Evolutionary conservation across 2,797 vertebrate species (phyloP).

Genomic region (Scarus forsteni): DNA sequence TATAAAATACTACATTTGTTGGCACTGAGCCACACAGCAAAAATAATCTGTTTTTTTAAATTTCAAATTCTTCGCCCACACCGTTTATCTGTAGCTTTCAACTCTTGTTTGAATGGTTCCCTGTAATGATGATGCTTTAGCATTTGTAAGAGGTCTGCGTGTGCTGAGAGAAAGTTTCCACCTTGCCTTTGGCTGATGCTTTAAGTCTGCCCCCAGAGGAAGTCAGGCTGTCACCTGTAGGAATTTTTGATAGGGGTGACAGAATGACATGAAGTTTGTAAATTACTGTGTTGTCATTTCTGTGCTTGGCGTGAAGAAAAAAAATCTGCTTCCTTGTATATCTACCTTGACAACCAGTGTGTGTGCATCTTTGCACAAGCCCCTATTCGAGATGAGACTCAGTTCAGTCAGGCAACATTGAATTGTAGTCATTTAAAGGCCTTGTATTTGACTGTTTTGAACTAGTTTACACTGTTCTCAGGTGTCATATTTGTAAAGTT

Average conservation of each 20-base stretch:
- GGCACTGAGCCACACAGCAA: slow-evolving; percentile 20
- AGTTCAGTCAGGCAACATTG: no score
- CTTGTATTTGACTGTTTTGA: no score
- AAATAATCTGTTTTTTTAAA: slow-evolving; percentile 19
- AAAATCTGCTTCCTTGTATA: neutral
- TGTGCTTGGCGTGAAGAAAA: neutral
- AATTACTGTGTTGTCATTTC: neutral
- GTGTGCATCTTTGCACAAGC: neutral
- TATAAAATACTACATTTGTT: slow-evolving; percentile 29
- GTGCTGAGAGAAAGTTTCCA: slow-evolving; percentile 11
- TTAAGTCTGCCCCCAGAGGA: slow-evolving; percentile 19
- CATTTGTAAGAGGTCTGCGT: slow-evolving; percentile 21
- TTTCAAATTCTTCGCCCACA: slow-evolving; percentile 31
- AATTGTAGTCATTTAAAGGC: no score
- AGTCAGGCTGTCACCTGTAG: slow-evolving; percentile 15
- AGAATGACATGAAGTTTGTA: neutral
- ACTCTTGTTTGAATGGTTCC: slow-evolving; percentile 3
- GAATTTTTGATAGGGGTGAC: slow-evolving; percentile 4
- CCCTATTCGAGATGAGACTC: no score
- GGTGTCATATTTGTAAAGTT: no score
- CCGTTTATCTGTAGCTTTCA: slow-evolving; percentile 15
- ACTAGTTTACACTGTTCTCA: no score
- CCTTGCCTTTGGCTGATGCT: slow-evolving; percentile 8
- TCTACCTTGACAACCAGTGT: neutral
- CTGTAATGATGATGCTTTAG: slow-evolving; percentile 13